Conservation (phyloP, 2,113 vertebrate species). For the Pedetes capensis region DNA sequence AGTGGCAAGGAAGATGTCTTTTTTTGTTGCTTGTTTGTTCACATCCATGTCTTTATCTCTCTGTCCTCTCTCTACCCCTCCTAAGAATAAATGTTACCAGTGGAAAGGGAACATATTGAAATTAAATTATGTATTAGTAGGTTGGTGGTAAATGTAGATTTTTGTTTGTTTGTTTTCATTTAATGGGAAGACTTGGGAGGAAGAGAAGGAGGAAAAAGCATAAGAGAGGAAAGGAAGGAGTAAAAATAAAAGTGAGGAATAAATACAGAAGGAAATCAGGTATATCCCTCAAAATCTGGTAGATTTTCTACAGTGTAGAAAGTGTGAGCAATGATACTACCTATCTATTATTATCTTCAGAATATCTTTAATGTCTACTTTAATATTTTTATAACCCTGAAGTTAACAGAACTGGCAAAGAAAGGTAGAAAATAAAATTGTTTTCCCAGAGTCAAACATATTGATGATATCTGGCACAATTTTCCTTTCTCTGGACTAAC, state of each 20-base stretch:
- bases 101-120: background rate
- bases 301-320: background rate
- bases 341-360: background rate
- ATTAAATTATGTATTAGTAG: background rate
- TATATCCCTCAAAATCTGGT: background rate
- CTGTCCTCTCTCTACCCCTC: background rate
- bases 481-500: background rate
- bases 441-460: background rate
- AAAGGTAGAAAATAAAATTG: background rate
- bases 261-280: background rate
- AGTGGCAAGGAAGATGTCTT: background rate
- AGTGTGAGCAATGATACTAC: background rate
- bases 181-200: background rate
- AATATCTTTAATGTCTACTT: background rate
- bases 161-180: background rate
- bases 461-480: background rate
- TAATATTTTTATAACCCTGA: background rate
- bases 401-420: background rate
- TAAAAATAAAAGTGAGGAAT: background rate
- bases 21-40: background rate
- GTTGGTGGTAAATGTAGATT: background rate
- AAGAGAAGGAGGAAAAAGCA: background rate
- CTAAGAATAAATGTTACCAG: background rate
- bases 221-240: background rate
- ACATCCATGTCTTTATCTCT: background rate